Conservation (phyloP, 2,888 invertebrate genomes). For the Microchrysa polita region DNA sequence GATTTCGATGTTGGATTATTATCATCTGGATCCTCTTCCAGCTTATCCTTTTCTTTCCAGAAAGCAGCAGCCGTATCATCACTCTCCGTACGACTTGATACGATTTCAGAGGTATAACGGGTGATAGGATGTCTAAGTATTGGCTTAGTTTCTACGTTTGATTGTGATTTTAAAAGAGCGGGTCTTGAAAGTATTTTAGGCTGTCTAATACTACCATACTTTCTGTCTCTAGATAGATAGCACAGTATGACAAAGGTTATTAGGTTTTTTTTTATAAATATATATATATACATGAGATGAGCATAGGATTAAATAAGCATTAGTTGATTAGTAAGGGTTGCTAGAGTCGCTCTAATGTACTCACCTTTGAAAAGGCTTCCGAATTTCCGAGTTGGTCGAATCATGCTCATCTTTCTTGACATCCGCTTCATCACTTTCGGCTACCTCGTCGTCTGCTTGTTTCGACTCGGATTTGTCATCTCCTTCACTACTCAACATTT, state of each 20-base stretch:
- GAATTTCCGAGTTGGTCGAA: neutral
- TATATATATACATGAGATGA: conserved; percentile 8
- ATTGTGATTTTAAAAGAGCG: conserved; percentile 11
- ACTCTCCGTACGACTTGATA: neutral
- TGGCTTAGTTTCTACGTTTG: conserved; percentile 5
- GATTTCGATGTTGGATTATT: conserved; percentile 36
- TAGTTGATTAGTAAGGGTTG: neutral
- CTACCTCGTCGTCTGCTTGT: neutral
- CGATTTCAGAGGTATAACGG: neutral
- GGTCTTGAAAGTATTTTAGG: conserved; percentile 8
- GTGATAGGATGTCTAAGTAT: conserved; percentile 4
- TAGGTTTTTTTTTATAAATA: neutral
- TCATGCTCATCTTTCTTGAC: neutral
- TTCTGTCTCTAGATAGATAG: conserved; percentile 3
- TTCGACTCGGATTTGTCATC: neutral
- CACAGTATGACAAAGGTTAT: neutral
- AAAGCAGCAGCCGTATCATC: neutral
- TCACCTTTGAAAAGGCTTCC: conserved; percentile 5
- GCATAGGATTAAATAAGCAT: neutral
- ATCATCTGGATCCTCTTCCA: neutral
- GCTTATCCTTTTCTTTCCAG: neutral
- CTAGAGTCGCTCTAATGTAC: neutral
- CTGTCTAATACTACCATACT: conserved; percentile 9
- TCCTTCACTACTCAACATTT: conserved; percentile 6
- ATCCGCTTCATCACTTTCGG: neutral